Percentiles rank a stretch among this genome's conserved stretches.
Evolutionary conservation across 2,888 invertebrate genomes (phyloP).

Genomic region (Caenorhabditis virilis): DNA sequence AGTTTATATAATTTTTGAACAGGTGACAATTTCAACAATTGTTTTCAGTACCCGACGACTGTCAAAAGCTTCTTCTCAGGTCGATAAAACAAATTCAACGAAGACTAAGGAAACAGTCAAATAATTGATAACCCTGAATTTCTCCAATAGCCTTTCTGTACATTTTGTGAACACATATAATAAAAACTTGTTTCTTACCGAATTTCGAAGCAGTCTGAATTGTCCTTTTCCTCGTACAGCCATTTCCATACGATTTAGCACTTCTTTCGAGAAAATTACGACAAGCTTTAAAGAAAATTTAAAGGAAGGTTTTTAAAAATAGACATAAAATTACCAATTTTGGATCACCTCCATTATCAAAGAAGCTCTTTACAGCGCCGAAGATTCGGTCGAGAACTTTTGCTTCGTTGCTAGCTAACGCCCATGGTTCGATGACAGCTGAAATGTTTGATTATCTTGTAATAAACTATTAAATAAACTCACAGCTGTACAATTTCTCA

Average conservation of each 20-base stretch:
- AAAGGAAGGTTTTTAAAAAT: background rate
- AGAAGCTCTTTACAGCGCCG: constrained; percentile 15
- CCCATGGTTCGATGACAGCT: constrained; percentile 47
- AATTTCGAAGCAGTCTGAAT: constrained; percentile 28
- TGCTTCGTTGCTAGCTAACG: constrained; percentile 39
- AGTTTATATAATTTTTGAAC: constrained; percentile 10
- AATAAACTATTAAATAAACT: background rate
- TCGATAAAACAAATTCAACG: no score
- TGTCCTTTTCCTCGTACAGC: constrained; percentile 37
- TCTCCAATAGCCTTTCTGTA: no score
- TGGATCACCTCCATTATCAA: constrained; percentile 14
- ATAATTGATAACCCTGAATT: no score
- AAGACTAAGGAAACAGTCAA: no score
- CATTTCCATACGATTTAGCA: constrained; percentile 39
- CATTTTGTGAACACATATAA: no score
- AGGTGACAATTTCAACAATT: background rate
- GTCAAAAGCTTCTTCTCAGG: constrained; percentile 30
- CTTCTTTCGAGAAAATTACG: constrained; percentile 31
- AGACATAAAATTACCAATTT: constrained; percentile 4
- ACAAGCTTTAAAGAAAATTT: constrained; percentile 19
- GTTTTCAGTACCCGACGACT: constrained; percentile 45
- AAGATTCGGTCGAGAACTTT: constrained; percentile 42
- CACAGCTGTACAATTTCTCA: constrained; percentile 25
- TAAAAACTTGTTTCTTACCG: constrained; percentile 7
- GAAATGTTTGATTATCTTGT: constrained; percentile 2